A percentile compares a stretch with the other conserved stretches of the same genome.
phyloP scores from a whole-genome alignment of 2,113 vertebrate genomes.

The Euleptes europaea region DNA sequence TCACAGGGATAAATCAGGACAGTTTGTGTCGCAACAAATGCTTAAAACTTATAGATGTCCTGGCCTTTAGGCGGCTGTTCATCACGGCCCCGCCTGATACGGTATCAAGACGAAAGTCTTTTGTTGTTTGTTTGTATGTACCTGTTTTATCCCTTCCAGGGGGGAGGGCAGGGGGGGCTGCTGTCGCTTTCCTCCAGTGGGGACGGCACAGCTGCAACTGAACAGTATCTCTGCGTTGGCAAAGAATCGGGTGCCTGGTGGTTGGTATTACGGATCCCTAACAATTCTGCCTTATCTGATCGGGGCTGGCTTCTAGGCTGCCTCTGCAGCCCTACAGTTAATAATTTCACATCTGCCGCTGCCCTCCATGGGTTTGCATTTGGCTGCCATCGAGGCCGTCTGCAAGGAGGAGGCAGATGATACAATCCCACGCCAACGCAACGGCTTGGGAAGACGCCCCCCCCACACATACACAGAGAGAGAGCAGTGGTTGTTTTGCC shows the following conservation, averaged over 20 bases:
- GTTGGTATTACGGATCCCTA: not conserved
- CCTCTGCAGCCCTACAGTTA: not conserved
- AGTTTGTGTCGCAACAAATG: slow-evolving; percentile 70
- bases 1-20: slow-evolving; percentile 77
- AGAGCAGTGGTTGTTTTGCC: slow-evolving; percentile 13
- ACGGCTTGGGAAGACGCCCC: not conserved
- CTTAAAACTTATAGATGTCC: slow-evolving; percentile 77
- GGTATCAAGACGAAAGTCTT: slow-evolving; percentile 64
- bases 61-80: slow-evolving; percentile 77
- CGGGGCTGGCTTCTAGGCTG: not conserved
- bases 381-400: not conserved
- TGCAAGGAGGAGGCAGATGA: too few relatives aligned
- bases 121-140: slow-evolving; percentile 48
- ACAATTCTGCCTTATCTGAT: not conserved
- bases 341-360: not conserved
- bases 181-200: slow-evolving; percentile 74
- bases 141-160: slow-evolving; percentile 74
- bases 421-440: not conserved
- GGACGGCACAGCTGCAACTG: slow-evolving; percentile 76
- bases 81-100: slow-evolving; percentile 69
- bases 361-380: not conserved
- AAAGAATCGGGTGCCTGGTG: not conserved
- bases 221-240: slow-evolving; percentile 71
- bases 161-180: slow-evolving; percentile 54
- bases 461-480: not conserved